Base-by-base conservation (phyloP, 1,140 invertebrate genomes). In the Agrypnia vestita region DNA sequence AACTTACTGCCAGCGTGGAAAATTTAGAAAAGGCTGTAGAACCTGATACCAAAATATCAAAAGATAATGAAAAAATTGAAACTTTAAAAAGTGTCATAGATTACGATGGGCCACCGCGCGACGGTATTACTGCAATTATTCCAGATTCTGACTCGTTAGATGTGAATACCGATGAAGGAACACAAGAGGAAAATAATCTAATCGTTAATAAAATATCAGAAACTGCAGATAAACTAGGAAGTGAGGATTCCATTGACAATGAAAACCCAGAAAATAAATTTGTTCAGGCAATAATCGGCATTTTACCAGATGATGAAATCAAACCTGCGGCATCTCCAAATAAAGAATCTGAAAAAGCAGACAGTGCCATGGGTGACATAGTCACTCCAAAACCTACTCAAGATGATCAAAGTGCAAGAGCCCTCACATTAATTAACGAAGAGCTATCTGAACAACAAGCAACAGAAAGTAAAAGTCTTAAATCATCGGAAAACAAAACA, bases 61-160 rank as follows among this genome's bases (percentile, higher is more conserved):
- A 79, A 75, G 79, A 78, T 25, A 80, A 80, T 21, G 76, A 79
- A 62, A 59, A 82, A 53, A 46, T 17, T 55, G 82, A 83, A 55
- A 56, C 67, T 6, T 15, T 80, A 15, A 79, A 78, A 35, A 55
- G 53, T n/a, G 76, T n/a, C n/a, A 83, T 74, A 21, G 72, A 79
- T 46, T n/a, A 74, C n/a, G 43, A 73, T 15, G 51, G 53, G 17
- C 6, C 67, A 49, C 49, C 56, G 46, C 71, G 61, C 25, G 82
- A 80, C 47, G 72, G 82, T 43, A 83, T 83, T 17, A 76, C 81
- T 56, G 82, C 82, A 76, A 83, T 83, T 21, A 83, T 83, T 56
- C 79, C 82, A 17, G 82, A 83, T 73, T 64, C 56, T 17, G 82
- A 80, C 76, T 73, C 77, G 49, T 12, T 76, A n/a, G 78, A 75